These are phyloP conservation scores for Cerceris rybyensis DNA, from an alignment of 2,888 invertebrate species.

Conservation along the genomic window DNA sequence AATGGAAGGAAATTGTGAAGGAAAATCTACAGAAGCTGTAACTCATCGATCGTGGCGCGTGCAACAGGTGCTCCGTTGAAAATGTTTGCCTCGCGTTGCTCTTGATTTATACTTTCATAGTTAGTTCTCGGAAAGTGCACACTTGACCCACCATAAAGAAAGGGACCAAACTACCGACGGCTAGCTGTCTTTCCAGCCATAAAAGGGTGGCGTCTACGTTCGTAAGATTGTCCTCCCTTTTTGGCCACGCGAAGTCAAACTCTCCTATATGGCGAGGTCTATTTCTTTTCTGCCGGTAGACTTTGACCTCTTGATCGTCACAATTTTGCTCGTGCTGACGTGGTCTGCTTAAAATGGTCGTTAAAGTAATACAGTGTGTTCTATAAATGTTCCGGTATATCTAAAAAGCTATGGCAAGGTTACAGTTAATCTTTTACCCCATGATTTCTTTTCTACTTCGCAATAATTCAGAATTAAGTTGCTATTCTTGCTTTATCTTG, in stretches of 20 bases:
- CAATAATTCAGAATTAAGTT: too few relatives aligned
- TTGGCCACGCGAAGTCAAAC: conserved; percentile 30
- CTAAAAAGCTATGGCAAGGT: too few relatives aligned
- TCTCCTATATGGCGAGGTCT: conserved; percentile 33
- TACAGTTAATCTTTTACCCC: too few relatives aligned
- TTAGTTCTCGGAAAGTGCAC: conserved; percentile 38
- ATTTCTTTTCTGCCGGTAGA: background rate
- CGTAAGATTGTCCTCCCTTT: conserved; percentile 38
- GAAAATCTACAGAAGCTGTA: background rate
- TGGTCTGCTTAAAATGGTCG: too few relatives aligned
- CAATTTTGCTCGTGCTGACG: too few relatives aligned
- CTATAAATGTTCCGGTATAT: too few relatives aligned
- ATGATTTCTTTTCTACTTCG: too few relatives aligned
- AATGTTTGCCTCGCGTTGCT: conserved; percentile 13
- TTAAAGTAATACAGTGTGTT: too few relatives aligned
- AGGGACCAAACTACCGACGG: conserved; percentile 33
- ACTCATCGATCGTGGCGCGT: conserved; percentile 18
- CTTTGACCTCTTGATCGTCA: too few relatives aligned
- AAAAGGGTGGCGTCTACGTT: conserved; percentile 40
- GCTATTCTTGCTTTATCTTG: too few relatives aligned
- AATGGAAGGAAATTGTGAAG: background rate
- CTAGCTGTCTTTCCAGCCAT: conserved; percentile 24
- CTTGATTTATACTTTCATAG: conserved; percentile 17
- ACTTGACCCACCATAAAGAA: conserved; percentile 30
- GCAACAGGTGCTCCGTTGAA: conserved; percentile 52